Conservation (phyloP, 2,113 vertebrate genomes). For the Periophthalmus modestus region DNA sequence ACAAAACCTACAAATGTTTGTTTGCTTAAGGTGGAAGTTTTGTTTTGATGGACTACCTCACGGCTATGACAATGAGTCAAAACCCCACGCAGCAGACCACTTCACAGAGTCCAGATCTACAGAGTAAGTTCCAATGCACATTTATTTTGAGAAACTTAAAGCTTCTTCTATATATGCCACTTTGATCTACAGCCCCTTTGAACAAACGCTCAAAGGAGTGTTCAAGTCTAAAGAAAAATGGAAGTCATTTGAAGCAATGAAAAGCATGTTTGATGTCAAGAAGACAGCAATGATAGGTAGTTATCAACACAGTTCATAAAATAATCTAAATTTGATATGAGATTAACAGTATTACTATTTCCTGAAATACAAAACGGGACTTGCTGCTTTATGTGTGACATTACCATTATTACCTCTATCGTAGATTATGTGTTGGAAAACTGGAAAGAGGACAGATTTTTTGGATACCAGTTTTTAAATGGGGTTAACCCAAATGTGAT, state of each 20-base stretch:
- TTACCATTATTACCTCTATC: not conserved
- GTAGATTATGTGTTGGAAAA: conserved; percentile 82
- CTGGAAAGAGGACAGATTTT: conserved; percentile 84
- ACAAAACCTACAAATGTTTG: not conserved
- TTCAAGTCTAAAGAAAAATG: conserved; percentile 37
- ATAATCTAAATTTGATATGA: not conserved
- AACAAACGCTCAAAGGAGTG: conserved; percentile 51
- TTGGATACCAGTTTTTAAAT: conserved; percentile 89
- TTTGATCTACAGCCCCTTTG: conserved; percentile 24
- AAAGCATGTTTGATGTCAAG: conserved; percentile 31
- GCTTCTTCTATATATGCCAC: not conserved
- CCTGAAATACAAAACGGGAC: not conserved
- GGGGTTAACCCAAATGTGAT: conserved; percentile 87
- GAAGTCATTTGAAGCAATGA: conserved; percentile 49
- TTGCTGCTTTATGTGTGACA: not conserved
- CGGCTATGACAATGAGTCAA: not conserved
- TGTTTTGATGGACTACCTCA: conserved; percentile 22
- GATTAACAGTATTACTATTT: not conserved
- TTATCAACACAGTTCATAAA: not conserved
- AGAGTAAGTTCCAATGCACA: not conserved
- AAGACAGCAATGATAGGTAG: conserved; percentile 54
- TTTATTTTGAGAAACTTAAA: not conserved
- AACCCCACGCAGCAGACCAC: conserved; percentile 37
- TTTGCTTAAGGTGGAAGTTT: conserved; percentile 44
- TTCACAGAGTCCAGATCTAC: not conserved